These are phyloP conservation scores for Gallirallus australis DNA, from an alignment of 2,797 vertebrate genomes.

Conservation along the genomic window DNA sequence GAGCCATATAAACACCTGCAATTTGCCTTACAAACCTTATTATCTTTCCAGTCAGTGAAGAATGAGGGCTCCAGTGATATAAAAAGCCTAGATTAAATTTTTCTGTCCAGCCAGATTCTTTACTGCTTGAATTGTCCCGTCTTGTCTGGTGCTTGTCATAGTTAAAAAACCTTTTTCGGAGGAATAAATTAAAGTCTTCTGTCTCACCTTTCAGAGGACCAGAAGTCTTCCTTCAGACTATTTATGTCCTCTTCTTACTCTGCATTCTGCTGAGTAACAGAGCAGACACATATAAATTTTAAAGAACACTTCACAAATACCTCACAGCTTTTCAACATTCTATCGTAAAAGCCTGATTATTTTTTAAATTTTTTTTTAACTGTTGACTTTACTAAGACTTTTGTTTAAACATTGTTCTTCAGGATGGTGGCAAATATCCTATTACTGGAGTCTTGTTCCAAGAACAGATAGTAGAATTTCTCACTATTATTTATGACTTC, in stretches of 20 bases:
- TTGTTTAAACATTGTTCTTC: background rate
- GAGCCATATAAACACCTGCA: background rate
- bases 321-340: background rate
- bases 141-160: background rate
- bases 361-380: background rate
- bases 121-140: background rate
- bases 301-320: background rate
- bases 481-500: background rate
- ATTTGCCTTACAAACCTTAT: background rate
- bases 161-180: background rate
- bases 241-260: background rate
- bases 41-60: background rate
- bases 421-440: background rate
- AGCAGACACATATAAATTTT: background rate
- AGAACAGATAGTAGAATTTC: background rate
- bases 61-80: background rate
- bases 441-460: background rate
- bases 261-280: background rate
- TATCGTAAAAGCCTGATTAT: background rate
- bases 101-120: background rate
- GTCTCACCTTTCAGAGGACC: background rate
- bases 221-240: constrained; percentile 8
- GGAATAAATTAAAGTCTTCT: constrained; percentile 24
- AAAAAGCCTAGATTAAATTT: background rate
- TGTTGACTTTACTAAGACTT: background rate